Evolutionary conservation across 1,140 invertebrate genomes (phyloP).

Genomic region (Anastatus disparis): DNA sequence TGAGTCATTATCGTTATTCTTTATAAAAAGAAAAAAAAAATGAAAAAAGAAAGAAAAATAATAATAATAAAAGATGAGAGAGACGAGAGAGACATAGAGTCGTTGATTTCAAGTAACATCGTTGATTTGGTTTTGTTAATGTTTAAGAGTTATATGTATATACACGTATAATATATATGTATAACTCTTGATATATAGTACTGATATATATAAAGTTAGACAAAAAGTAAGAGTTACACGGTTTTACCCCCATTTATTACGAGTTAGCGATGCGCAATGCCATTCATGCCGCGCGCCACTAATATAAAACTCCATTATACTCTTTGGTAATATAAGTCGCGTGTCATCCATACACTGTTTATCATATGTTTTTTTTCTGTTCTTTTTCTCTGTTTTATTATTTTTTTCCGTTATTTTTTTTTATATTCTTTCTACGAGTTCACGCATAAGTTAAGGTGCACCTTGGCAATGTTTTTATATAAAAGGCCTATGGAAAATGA

Average conservation of each 20-base stretch:
- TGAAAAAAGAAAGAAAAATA: not conserved
- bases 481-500: too few relatives aligned
- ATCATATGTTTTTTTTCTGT: conserved; percentile 13
- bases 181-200: too few relatives aligned
- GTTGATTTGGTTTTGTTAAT: conserved; percentile 48
- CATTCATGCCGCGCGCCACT: conserved; percentile 57
- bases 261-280: conserved; percentile 59
- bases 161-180: too few relatives aligned
- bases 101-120: conserved; percentile 49
- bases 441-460: not conserved
- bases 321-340: too few relatives aligned
- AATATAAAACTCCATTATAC: conserved; percentile 60
- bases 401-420: too few relatives aligned
- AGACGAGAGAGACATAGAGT: conserved; percentile 3
- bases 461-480: too few relatives aligned
- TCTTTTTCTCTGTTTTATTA: too few relatives aligned
- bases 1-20: conserved; percentile 50
- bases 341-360: conserved; percentile 21
- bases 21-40: not conserved
- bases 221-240: conserved; percentile 48
- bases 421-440: not conserved
- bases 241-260: conserved; percentile 52
- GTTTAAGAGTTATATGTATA: too few relatives aligned
- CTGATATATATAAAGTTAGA: conserved; percentile 18
- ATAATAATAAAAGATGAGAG: not conserved